Evolutionary conservation across 1,140 invertebrate species (phyloP), one percentile per base, ranked within the genome.

Genomic region (Lithobius niger): DNA sequence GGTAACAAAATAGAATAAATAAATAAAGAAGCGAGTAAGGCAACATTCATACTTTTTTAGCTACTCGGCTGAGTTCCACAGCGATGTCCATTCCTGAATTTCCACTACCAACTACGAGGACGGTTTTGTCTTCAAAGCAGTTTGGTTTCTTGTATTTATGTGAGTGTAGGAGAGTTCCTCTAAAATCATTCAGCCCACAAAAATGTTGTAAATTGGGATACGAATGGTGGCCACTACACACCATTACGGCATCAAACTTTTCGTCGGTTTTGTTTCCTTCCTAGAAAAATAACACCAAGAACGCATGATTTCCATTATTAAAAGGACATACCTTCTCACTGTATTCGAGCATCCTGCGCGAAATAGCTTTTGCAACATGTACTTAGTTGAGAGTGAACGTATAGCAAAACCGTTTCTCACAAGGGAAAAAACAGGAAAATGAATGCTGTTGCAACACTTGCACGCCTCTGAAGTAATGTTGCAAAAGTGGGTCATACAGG

Each of bases 41-140:
- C n/a, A n/a, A n/a, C n/a, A n/a, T n/a, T 47, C 21, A 10, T 55
- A 64, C 59, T 47, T 62, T 27, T 26, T 56, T 28, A 21, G 60
- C 45, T 6, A 60, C 57, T 22, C 47, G 42, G 19, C 59, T 56
- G 18, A 62, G 48, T 54, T 64, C 64, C 2, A 62, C 58, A 16
- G 59, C 57, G 24, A 55, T 55, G 52, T 63, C 62, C 13, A 55
- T 27, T 4, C 59, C 62, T 26, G 61, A 63, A 55, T 69, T 66
- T 67, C 71, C 71, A 31, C 60, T 52, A 25, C 61, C 61, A 19
- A 72, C 58, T 21, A 73, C 62, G 0, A 72, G 54, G 13, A 73
- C 68, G 40, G 49, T 60, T 48, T 71, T 66, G 21, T 64, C 66
- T 19, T 54, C 44, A 57, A 68, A 71, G 10, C 57, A n/a, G 21